Evolutionary conservation across 2,888 invertebrate genomes (phyloP), one percentile per base, ranked within the genome.

Genomic region (Nebria brevicollis): DNA sequence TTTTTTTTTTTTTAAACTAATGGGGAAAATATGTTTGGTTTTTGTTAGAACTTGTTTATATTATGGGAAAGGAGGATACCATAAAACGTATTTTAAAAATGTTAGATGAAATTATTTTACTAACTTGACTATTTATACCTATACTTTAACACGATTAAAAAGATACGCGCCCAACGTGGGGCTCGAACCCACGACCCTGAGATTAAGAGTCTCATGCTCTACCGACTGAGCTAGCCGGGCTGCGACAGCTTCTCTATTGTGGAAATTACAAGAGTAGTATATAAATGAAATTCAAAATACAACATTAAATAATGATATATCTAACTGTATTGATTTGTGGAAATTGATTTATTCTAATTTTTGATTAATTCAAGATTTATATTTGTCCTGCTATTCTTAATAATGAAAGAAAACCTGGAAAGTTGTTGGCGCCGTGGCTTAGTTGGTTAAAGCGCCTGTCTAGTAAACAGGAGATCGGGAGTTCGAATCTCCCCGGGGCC

Each of bases 361-460:
- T 54, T 2, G 8, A 13, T 54, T 3, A 54, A 54, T 8, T 3
- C 13, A 54, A 5, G 5, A 4, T 34, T 34, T 34, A 34, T 34
- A 34, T 34, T 34, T 34, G 34, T 34, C 5, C 34, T 34, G 5
- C 1, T 34, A 34, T 2, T 34, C 34, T 34, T 34, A 34, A 20
- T 34, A 34, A 1, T 13, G 7, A 54, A 54, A 7, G 13, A 13
- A 13, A 1, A 54, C 2, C 7, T 3, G 2, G 1, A 54, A 2
- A 54, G 4, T 5, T 11, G 54, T 8, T 89, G 94, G 94, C 92
- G 91, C 91, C 91, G 91, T 93, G 93, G 93, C 94, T 94, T 94
- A 94, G 94, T 94, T 94, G 94, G 94, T 94, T 92, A 92, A 92
- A 92, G 92, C 92, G 92, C 92, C 92, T 92, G 92, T 92, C 92